Conservation (phyloP, 1,140 invertebrate species). For the Brachystomella parvula region DNA sequence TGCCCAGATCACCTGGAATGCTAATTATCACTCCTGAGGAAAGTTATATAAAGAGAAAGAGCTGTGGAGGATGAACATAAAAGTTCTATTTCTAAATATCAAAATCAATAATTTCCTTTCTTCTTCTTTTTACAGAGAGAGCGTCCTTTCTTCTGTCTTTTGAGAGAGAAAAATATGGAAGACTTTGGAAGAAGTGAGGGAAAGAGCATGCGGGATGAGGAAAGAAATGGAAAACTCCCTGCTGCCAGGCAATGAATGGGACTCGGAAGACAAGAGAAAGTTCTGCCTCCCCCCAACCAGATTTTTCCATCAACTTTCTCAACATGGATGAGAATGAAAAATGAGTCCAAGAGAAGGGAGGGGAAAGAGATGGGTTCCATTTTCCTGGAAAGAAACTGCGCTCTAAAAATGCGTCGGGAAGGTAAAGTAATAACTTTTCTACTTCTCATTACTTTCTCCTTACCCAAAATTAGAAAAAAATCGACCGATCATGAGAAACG, state of each 20-base stretch:
- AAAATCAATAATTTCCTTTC: neutral
- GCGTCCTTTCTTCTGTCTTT: neutral
- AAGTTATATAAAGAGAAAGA: too few species aligned
- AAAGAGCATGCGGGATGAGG: neutral
- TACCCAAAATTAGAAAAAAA: too few species aligned
- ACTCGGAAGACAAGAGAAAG: neutral
- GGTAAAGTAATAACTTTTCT: too few species aligned
- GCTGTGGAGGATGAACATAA: too few species aligned
- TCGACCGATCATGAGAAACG: too few species aligned
- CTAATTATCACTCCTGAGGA: too few species aligned
- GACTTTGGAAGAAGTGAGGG: neutral
- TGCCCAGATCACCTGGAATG: too few species aligned
- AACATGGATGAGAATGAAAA: neutral
- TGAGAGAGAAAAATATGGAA: too few species aligned
- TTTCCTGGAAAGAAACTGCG: slow-evolving; percentile 3
- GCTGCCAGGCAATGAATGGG: neutral
- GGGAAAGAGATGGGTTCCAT: slow-evolving; percentile 8
- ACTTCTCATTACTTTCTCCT: too few species aligned
- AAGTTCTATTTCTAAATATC: neutral
- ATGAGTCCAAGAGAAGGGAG: neutral
- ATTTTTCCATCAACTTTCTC: neutral
- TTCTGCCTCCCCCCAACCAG: neutral
- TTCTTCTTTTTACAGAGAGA: neutral
- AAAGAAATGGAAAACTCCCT: neutral
- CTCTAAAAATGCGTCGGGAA: slow-evolving; percentile 11